These are phyloP conservation scores for Silurus aristotelis DNA, from an alignment of 2,797 vertebrate genomes.

Conservation along the genomic window DNA sequence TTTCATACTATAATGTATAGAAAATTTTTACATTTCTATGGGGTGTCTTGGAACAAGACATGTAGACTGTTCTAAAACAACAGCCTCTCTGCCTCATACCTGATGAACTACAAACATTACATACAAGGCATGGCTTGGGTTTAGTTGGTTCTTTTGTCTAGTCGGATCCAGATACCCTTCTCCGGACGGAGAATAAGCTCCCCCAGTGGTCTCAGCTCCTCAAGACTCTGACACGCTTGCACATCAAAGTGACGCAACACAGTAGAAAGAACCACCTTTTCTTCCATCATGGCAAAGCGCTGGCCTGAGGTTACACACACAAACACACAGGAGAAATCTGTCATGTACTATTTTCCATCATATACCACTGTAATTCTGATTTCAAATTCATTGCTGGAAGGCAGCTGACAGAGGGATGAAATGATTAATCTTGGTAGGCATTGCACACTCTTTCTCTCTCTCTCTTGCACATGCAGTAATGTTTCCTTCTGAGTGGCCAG, in stretches of 20 bases:
- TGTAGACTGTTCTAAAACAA: neutral
- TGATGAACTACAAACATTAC: neutral
- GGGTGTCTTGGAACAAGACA: neutral
- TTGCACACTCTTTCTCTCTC: neutral
- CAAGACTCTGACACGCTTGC: slow-evolving; percentile 72
- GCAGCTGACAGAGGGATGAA: slow-evolving; percentile 22
- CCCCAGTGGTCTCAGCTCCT: slow-evolving; percentile 72
- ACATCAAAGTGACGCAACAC: slow-evolving; percentile 71
- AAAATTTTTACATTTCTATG: neutral
- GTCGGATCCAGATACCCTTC: slow-evolving; percentile 79
- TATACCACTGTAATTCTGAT: slow-evolving; percentile 14
- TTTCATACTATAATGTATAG: neutral
- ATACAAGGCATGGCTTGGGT: neutral
- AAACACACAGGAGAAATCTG: slow-evolving; percentile 24
- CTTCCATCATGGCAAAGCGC: slow-evolving; percentile 59
- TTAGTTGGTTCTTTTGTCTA: slow-evolving; percentile 33
- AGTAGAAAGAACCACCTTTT: slow-evolving; percentile 57
- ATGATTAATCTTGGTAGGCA: slow-evolving; percentile 27
- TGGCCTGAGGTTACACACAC: slow-evolving; percentile 48
- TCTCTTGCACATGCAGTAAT: slow-evolving; percentile 3
- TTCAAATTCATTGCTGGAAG: slow-evolving; percentile 8
- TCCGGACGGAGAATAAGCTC: slow-evolving; percentile 81
- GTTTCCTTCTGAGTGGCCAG: slow-evolving; percentile 35
- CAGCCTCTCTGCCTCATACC: neutral
- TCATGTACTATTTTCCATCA: slow-evolving; percentile 1